These are phyloP conservation scores for Lepidurus apus DNA, from an alignment of 1,140 invertebrate genomes.

Conservation along the genomic window DNA sequence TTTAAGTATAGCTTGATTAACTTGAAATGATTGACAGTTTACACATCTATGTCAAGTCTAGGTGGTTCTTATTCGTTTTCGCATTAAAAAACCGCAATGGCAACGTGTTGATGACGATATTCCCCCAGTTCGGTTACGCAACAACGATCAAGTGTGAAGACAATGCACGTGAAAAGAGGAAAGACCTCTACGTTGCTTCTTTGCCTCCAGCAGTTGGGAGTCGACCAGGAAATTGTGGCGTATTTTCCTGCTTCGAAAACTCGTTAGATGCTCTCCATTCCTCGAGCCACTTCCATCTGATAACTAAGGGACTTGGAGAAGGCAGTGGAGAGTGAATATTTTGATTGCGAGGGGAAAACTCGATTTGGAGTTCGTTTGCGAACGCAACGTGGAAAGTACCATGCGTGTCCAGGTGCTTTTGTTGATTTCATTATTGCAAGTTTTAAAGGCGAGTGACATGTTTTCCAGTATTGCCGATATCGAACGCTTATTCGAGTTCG, in stretches of 20 bases:
- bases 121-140: background rate
- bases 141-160: conserved; percentile 2
- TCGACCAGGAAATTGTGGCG: background rate
- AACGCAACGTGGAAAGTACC: too few relatives aligned
- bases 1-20: too few relatives aligned
- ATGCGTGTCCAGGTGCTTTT: conserved; percentile 1
- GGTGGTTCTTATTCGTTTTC: background rate
- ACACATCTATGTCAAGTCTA: background rate
- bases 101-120: background rate
- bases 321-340: too few relatives aligned
- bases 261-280: too few relatives aligned
- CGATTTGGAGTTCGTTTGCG: too few relatives aligned
- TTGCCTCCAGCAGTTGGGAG: background rate
- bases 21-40: background rate
- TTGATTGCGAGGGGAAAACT: too few relatives aligned
- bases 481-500: conserved; percentile 21
- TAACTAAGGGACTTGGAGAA: too few relatives aligned
- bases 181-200: background rate
- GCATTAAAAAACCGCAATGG: background rate
- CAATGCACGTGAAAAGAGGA: background rate
- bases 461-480: conserved; percentile 29
- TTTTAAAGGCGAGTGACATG: conserved; percentile 27
- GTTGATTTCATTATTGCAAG: background rate
- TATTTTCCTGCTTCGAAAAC: background rate
- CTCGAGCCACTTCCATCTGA: too few relatives aligned